phyloP scores from a whole-genome alignment of 2,797 vertebrate genomes.

The Molothrus aeneus region DNA sequence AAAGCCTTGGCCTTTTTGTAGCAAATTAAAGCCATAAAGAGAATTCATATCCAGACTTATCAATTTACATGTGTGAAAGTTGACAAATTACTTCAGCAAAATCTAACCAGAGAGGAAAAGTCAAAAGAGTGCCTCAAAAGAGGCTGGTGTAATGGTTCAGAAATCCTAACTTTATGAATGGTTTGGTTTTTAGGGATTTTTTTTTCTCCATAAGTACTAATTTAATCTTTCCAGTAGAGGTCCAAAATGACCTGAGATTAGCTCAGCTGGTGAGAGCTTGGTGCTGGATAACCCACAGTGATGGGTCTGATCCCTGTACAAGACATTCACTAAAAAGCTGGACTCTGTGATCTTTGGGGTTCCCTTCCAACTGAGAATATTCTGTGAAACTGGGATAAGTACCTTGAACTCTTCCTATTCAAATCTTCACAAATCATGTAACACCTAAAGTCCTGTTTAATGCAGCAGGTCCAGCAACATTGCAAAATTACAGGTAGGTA shows the following conservation, averaged over 20 bases:
- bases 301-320: not conserved
- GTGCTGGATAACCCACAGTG: not conserved
- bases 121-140: not conserved
- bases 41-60: not conserved
- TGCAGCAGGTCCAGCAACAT: not conserved
- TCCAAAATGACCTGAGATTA: not conserved
- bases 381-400: not conserved
- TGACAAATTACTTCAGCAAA: not conserved
- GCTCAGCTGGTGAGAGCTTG: not conserved
- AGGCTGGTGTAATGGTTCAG: not conserved
- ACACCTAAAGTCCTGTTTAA: not conserved
- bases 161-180: not conserved
- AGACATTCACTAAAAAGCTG: not conserved
- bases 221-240: not conserved
- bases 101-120: not conserved
- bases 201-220: not conserved
- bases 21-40: not conserved
- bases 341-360: not conserved
- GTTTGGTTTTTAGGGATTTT: not conserved
- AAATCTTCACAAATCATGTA: not conserved
- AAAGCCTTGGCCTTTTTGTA: not conserved
- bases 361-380: not conserved
- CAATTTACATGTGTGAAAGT: not conserved
- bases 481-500: not conserved
- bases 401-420: not conserved